Evolutionary conservation across 2,113 vertebrate species (phyloP).

Genomic region (Indicator maculatus): DNA sequence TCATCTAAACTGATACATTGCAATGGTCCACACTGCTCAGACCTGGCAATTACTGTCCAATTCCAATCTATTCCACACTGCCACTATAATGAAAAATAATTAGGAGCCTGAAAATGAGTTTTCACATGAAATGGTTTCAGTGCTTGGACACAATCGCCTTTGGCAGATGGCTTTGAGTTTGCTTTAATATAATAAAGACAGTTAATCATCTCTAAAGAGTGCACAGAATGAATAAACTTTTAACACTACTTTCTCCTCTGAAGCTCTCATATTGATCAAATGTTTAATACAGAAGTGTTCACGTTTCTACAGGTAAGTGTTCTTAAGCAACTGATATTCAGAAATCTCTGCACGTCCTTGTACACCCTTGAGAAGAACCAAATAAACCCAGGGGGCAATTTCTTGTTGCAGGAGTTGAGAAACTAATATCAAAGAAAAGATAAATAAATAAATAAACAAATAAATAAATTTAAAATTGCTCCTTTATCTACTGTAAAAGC

Average conservation of each 20-base stretch:
- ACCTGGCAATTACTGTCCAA: conserved; percentile 96
- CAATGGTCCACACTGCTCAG: conserved; percentile 88
- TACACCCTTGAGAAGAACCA: background rate
- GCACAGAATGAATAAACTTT: conserved; percentile 86
- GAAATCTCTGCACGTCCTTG: conserved; percentile 4
- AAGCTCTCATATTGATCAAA: conserved; percentile 78
- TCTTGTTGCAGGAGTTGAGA: background rate
- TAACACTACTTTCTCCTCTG: conserved; percentile 79
- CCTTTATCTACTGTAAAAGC: background rate
- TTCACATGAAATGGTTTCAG: conserved; percentile 96
- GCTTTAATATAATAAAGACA: conserved; percentile 93
- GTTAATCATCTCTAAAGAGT: conserved; percentile 94
- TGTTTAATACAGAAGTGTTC: conserved; percentile 65
- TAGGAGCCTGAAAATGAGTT: conserved; percentile 98
- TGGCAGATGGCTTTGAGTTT: conserved; percentile 93
- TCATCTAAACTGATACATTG: conserved; percentile 95
- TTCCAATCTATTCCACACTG: conserved; percentile 95
- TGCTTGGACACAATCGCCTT: conserved; percentile 94
- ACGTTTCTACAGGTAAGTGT: conserved; percentile 31
- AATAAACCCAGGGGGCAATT: background rate
- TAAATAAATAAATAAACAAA: background rate
- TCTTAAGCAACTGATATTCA: conserved; percentile 10
- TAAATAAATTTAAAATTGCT: background rate
- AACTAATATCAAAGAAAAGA: background rate
- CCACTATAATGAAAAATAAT: conserved; percentile 99